Conservation (phyloP, 2,113 vertebrate genomes). For the Cavia aperea region DNA sequence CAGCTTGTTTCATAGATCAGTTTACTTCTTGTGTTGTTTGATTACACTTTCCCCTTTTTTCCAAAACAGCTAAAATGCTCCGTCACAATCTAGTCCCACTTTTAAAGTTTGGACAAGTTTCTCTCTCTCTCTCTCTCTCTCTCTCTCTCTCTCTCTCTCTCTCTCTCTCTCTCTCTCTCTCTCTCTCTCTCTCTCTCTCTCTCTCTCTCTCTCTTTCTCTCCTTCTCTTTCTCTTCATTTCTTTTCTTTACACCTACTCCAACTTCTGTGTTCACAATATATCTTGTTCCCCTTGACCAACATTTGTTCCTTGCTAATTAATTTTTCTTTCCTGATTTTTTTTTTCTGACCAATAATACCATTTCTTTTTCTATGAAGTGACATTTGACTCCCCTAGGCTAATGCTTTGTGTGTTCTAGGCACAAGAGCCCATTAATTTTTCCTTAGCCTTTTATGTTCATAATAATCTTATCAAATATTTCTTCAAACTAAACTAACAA, state of each 20-base stretch:
- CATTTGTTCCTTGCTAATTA: neutral
- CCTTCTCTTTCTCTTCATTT: too few relatives aligned
- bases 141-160: too few relatives aligned
- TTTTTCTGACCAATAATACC: neutral
- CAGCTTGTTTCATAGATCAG: neutral
- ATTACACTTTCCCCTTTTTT: neutral
- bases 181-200: too few relatives aligned
- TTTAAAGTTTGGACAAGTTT: too few relatives aligned
- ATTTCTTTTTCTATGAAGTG: neutral
- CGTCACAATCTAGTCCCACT: neutral
- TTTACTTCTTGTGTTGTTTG: neutral
- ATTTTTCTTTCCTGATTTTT: neutral
- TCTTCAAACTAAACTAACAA: constrained; percentile 2
- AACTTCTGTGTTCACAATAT: neutral
- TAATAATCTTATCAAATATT: constrained; percentile 29
- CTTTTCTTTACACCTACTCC: neutral
- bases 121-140: too few relatives aligned
- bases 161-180: too few relatives aligned
- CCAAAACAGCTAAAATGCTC: neutral
- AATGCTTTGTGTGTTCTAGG: neutral
- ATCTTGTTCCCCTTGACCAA: neutral
- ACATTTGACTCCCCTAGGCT: neutral
- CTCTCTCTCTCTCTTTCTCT: neutral
- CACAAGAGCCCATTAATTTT: constrained; percentile 11
- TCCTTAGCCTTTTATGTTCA: neutral